These are phyloP conservation scores for Drosophila ogumai DNA, from an alignment of 1,140 invertebrate species.

Conservation along the genomic window DNA sequence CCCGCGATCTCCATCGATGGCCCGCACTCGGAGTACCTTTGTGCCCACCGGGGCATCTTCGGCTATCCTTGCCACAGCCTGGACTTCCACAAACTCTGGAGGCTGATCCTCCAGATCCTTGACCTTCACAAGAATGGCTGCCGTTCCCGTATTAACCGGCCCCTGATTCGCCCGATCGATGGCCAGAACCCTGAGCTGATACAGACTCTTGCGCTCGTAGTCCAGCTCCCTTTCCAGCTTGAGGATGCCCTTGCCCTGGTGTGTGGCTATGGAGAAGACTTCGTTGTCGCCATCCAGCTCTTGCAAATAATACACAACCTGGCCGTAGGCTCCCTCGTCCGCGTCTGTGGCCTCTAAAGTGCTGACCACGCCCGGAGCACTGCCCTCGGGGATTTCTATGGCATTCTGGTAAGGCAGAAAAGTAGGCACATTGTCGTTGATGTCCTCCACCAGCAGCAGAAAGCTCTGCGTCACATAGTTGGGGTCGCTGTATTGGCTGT, in stretches of 20 bases:
- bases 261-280: conserved; percentile 92
- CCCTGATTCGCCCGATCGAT: conserved; percentile 92
- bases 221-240: conserved; percentile 91
- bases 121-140: conserved; percentile 94
- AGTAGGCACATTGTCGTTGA: conserved; percentile 95
- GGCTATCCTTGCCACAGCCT: conserved; percentile 93
- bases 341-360: conserved; percentile 94
- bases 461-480: conserved; percentile 96
- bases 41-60: conserved; percentile 93
- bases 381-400: conserved; percentile 92
- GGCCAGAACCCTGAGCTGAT: conserved; percentile 94
- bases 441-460: conserved; percentile 94
- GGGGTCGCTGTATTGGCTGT: conserved; percentile 93
- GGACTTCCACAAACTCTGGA: conserved; percentile 94
- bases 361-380: conserved; percentile 89
- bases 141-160: conserved; percentile 92
- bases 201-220: conserved; percentile 94
- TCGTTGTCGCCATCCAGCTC: conserved; percentile 92
- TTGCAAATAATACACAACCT: conserved; percentile 91
- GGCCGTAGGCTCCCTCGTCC: conserved; percentile 96
- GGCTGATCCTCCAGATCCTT: conserved; percentile 96
- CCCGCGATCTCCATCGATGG: conserved; percentile 95
- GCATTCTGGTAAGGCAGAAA: conserved; percentile 94
- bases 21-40: conserved; percentile 93
- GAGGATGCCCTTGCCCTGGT: conserved; percentile 95